A percentile compares a stretch with the other conserved stretches of the same genome.
These are phyloP conservation scores for Garrulus glandarius DNA, from an alignment of 2,797 vertebrate species.

Conservation along the genomic window DNA sequence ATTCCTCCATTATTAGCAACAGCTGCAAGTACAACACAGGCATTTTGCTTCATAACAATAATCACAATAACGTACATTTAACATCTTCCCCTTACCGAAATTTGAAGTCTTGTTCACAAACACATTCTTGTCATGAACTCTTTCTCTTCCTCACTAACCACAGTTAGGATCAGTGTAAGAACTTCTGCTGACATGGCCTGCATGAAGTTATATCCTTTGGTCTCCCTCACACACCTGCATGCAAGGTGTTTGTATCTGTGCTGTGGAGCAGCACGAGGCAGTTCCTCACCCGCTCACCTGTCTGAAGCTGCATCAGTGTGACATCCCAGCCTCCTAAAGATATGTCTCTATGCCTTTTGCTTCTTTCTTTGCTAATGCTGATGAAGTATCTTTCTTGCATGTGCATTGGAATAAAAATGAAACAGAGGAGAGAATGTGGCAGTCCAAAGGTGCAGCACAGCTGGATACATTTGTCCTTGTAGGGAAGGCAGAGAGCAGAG, in stretches of 20 bases:
- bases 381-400: background rate
- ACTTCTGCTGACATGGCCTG: background rate
- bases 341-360: background rate
- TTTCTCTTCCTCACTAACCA: background rate
- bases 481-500: background rate
- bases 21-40: background rate
- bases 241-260: background rate
- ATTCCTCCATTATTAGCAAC: background rate
- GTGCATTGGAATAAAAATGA: background rate
- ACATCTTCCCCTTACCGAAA: background rate
- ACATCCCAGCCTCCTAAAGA: background rate
- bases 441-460: background rate
- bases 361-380: background rate
- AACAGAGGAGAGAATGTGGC: background rate
- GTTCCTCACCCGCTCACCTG: background rate
- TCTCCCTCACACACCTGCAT: background rate
- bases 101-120: background rate
- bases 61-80: background rate
- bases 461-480: background rate
- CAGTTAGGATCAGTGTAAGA: background rate
- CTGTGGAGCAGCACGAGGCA: background rate
- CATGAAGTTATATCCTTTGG: background rate
- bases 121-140: accelerated
- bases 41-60: background rate
- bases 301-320: background rate